Base-by-base conservation (phyloP, 1,140 invertebrate genomes). In the Diabrotica undecimpunctata region DNA sequence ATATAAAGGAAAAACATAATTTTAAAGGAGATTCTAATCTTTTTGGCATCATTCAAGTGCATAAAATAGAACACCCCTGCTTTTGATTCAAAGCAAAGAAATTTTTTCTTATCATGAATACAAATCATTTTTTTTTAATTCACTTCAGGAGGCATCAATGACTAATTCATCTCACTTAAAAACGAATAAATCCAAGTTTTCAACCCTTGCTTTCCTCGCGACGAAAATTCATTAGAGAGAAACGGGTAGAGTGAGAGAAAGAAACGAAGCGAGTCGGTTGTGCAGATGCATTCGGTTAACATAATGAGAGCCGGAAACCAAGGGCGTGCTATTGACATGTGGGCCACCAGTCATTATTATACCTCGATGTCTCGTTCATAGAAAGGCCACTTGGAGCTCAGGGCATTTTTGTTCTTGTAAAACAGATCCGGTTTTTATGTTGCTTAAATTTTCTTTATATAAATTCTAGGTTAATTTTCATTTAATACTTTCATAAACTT, bases 321-420 rank as follows among this genome's bases (percentile, higher is more conserved):
- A 62, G 66, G 69, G 69, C 69, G 69, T 70, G 68, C 65, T 70
- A 70, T 70, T 70, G 69, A 70, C 69, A 70, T 70, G 69, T 70
- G 69, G 64, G 57, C 65, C 65, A 53, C 65, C 65, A 51, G 68
- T 61, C 63, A 64, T 64, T 64, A 64, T 62, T 13, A 54, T 35
- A 35, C 14, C 25, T 55, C 54, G 13, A 25, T 36, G 54, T 55
- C 13, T 36, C 41, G 8, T 46, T 46, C 41, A 46, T 46, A 46
- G 41, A 46, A 46, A 46, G 8, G n/a, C 41, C 41, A 46, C 8
- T n/a, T 8, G 3, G 8, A 46, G 41, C n/a, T 46, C n/a, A 8
- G 41, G 41, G 41, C 8, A 8, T 46, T 46, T n/a, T 46, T n/a
- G 6, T n/a, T 46, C 41, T 8, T 46, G 41, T 10, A 3, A 46